Conservation (phyloP, 2,113 vertebrate species). For the Triplophysa siluroides region DNA sequence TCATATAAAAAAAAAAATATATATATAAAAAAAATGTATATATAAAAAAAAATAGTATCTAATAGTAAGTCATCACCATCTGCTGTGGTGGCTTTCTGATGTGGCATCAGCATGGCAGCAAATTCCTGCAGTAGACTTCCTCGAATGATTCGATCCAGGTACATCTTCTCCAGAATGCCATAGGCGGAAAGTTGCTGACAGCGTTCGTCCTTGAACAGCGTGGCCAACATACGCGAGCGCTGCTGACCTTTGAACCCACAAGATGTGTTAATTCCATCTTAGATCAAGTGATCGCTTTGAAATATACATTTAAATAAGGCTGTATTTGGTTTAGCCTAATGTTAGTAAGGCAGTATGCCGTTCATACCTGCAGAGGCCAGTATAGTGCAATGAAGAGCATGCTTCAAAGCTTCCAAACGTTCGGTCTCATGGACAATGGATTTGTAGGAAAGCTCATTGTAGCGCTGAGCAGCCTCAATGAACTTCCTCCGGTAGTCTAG, state of each 20-base stretch:
- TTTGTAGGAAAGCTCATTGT: constrained; percentile 97
- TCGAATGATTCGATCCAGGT: constrained; percentile 95
- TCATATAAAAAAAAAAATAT: too few species aligned
- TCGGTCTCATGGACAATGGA: constrained; percentile 96
- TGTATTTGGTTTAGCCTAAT: neutral
- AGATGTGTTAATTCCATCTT: neutral
- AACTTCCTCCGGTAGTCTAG: constrained; percentile 98
- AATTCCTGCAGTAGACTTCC: constrained; percentile 98
- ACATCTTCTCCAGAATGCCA: constrained; percentile 98
- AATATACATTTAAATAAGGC: neutral
- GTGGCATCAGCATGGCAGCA: constrained; percentile 97
- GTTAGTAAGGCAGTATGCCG: neutral
- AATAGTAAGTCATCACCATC: constrained; percentile 77
- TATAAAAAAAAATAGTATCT: neutral
- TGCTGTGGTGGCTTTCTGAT: constrained; percentile 97
- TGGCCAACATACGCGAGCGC: constrained; percentile 96
- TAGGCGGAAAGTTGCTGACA: constrained; percentile 98
- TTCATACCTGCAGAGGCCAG: constrained; percentile 93
- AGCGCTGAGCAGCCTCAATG: constrained; percentile 96
- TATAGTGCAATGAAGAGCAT: constrained; percentile 96
- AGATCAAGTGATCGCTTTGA: neutral
- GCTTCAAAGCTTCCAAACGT: constrained; percentile 93
- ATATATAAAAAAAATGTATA: too few species aligned
- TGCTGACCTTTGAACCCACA: constrained; percentile 82
- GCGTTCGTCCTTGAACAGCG: constrained; percentile 96